Evolutionary conservation across 1,140 invertebrate species (phyloP), one percentile per base, ranked within the genome.

Genomic region (Euglossa dilemma): DNA sequence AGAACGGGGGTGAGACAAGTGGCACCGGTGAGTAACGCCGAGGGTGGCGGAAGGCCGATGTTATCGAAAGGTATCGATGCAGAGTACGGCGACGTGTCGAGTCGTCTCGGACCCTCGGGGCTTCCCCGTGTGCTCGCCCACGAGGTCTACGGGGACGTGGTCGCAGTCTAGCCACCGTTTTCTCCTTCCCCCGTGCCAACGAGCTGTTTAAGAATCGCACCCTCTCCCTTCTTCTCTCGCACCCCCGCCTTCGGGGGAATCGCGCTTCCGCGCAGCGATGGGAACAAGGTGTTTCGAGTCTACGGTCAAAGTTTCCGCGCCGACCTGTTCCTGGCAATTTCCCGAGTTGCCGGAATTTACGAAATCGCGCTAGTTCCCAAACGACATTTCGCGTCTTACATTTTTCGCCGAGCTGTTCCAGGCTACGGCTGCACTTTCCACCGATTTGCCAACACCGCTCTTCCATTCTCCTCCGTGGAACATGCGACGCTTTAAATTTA

Each of bases 31-130:
- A 84, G 64, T 82, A 80, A 69, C 64, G 23, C 36, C 78, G 57
- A 71, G 69, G 73, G 59, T 78, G 67, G 72, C 54, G 63, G 76
- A 80, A 80, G 75, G 77, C 75, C 71, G 89, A 89, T 87, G 83
- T 81, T 89, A 87, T 88, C 84, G 83, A 80, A 86, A 86, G 85
- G 85, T 89, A 89, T 89, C 85, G 81, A 77, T 86, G 78, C 86
- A 81, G 74, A 83, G 78, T 80, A 75, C 54, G 57, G 75, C 50
- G 67, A 81, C 61, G 70, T 71, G 77, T 87, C 61, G 69, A 83
- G 76, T 87, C 83, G 88, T 81, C 80, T 67, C 59, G 73, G 64
- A 79, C 86, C 75, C 86, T 75, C 57, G 63, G 85, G 89, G 88
- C 64, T 90, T 86, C 81, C 45, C 45, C 18, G 23, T 45, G 72